Evolutionary conservation across 2,113 vertebrate genomes (phyloP), one percentile per base, ranked within the genome.

Genomic region (Fulmarus glacialis): DNA sequence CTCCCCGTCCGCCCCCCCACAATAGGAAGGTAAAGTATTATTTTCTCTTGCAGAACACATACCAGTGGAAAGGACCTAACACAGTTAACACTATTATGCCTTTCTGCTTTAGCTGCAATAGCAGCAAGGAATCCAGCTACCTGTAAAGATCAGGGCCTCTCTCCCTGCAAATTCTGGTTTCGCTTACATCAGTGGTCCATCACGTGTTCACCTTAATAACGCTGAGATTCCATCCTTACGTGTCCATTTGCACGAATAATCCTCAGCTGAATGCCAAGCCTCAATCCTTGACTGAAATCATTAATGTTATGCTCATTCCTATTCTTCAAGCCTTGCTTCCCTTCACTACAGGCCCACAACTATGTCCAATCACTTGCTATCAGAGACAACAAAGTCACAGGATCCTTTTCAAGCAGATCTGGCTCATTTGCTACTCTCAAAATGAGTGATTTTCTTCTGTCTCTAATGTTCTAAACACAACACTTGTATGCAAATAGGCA

Each of bases 1-100:
- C 16, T 13, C 4, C 8, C 6, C 4, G 8, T 11, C 50, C 9
- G 17, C 42, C 42, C 14, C 5, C 14, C 42, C 15, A 8, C 0
- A 15, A 11, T 0, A 27, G 19, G 21, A 34, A 45, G 12, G 63
- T 10, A 5, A 64, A 59, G 20, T 4, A 7, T 19, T 34, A 11
- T 29, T 60, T 62, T 80, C n/a, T 42, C 18, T 53, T 38, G 1
- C 11, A 38, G 40, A 38, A 43, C 52, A 22, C 0, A 4, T 3
- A 10, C 3, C 42, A 19, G 52, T 3, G 12, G 47, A 12, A 43
- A 38, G 56, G 78, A 23, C 26, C 21, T 47, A 14, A n/a, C 45
- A 3, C 17, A 17, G 29, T 5, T 4, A 15, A 50, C 10, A 0
- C 30, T 12, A 2, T 12, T 1, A 2, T 1, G 8, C 11, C 47